These are phyloP conservation scores for Alligator mississippiensis DNA, from an alignment of 2,113 vertebrate genomes.

Conservation along the genomic window DNA sequence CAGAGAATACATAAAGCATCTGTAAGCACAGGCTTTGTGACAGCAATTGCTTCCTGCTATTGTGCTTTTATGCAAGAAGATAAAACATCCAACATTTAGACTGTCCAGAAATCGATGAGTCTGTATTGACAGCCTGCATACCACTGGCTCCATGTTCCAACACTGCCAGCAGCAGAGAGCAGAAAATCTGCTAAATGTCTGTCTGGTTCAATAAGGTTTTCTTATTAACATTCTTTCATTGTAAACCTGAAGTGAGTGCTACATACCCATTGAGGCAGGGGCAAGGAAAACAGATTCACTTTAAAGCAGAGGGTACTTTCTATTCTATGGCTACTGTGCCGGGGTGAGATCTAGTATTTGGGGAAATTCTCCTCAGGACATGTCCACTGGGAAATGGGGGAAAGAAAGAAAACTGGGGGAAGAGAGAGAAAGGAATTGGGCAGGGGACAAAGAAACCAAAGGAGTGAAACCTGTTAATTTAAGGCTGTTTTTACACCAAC, in stretches of 20 bases:
- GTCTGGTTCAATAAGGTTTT: background rate
- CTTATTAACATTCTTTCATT: background rate
- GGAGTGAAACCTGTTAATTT: background rate
- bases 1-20: background rate
- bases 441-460: background rate
- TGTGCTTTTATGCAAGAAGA: background rate
- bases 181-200: constrained; percentile 19
- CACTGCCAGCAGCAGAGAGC: background rate
- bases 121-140: fast-evolving
- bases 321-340: background rate
- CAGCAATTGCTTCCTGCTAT: background rate
- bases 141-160: background rate
- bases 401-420: background rate
- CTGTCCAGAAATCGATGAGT: background rate
- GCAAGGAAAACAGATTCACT: background rate
- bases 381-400: background rate
- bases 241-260: background rate
- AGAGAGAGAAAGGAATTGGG: background rate
- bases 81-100: fast-evolving
- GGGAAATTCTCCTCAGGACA: background rate
- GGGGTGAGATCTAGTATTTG: background rate
- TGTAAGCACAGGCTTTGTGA: background rate
- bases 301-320: background rate
- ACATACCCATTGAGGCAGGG: fast-evolving
- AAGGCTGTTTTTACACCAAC: background rate